Evolutionary conservation across 2,113 vertebrate genomes (phyloP).

Genomic region (Rostratula benghalensis): DNA sequence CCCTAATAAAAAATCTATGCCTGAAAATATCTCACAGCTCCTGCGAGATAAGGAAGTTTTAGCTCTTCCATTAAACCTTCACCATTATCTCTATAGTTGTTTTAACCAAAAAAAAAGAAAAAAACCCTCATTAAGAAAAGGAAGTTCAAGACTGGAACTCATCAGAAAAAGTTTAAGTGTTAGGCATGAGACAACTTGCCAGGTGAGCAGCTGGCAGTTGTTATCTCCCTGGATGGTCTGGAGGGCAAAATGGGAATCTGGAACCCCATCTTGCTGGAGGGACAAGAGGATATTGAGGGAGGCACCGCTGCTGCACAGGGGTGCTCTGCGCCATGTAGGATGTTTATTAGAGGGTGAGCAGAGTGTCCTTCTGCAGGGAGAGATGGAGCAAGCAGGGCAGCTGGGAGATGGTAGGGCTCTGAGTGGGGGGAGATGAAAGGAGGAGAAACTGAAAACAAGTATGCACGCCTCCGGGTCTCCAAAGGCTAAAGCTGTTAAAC

Average conservation of each 20-base stretch:
- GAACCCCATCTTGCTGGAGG: accelerated
- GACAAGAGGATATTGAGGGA: neutral
- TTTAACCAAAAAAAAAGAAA: neutral
- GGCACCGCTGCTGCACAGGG: accelerated
- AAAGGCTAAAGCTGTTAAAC: slow-evolving; percentile 71
- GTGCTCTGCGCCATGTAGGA: neutral
- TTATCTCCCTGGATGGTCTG: neutral
- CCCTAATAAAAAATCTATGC: neutral
- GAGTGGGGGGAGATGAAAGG: slow-evolving; percentile 66
- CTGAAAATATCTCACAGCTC: neutral
- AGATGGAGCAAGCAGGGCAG: slow-evolving; percentile 3
- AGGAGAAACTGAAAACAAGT: slow-evolving; percentile 60
- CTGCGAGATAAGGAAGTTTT: neutral
- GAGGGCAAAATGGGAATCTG: neutral
- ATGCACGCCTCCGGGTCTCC: slow-evolving; percentile 66
- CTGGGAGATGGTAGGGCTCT: slow-evolving; percentile 15
- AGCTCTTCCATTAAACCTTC: neutral
- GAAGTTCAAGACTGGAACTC: neutral
- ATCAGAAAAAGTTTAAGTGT: neutral
- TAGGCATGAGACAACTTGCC: neutral
- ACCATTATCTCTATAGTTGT: neutral
- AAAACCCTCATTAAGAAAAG: neutral
- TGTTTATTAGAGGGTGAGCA: neutral
- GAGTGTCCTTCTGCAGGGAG: slow-evolving; percentile 17
- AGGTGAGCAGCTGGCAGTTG: neutral